These are phyloP conservation scores for Drosophila kepulauana DNA, from an alignment of 1,140 invertebrate genomes.

Conservation along the genomic window DNA sequence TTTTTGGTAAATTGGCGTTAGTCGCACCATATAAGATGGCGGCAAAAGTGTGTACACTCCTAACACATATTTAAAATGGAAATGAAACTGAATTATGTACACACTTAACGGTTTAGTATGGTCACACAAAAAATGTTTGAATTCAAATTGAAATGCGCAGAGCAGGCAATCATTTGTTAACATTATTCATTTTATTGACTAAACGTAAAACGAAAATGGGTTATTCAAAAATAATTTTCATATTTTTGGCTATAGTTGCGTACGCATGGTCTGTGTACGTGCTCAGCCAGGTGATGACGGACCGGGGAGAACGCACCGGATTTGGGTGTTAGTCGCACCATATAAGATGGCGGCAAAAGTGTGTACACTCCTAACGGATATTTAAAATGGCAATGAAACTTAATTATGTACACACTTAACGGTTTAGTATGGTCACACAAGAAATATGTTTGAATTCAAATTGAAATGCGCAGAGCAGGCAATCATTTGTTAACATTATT, in stretches of 20 bases:
- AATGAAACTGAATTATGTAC: no score
- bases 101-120: background rate
- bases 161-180: background rate
- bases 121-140: background rate
- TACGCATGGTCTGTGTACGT: slow-evolving; percentile 86
- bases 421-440: background rate
- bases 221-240: slow-evolving; percentile 10
- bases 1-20: no score
- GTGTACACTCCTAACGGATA: no score
- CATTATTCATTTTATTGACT: background rate
- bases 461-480: background rate
- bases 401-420: no score
- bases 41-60: no score
- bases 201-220: slow-evolving; percentile 38
- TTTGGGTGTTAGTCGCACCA: slow-evolving; percentile 92
- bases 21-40: no score
- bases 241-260: background rate
- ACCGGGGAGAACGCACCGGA: slow-evolving; percentile 94
- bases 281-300: slow-evolving; percentile 92
- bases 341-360: no score
- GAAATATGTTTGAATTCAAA: background rate
- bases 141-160: background rate
- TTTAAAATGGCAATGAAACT: no score
- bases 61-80: no score
- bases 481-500: background rate